These are phyloP conservation scores for Fissipunctia ypsillon DNA, from an alignment of 2,888 invertebrate genomes.

Conservation along the genomic window DNA sequence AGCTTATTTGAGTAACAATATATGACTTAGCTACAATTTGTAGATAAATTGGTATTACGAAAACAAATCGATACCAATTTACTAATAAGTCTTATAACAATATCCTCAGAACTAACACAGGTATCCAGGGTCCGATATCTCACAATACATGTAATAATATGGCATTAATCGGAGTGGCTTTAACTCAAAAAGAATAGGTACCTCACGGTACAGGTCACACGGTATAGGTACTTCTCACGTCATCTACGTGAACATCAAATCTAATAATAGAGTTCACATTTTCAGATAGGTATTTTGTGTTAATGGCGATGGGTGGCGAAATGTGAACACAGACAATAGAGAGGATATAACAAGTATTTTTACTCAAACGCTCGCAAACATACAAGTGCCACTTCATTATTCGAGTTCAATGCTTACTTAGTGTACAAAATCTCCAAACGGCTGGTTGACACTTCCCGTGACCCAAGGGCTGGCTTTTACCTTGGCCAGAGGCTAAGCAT, in stretches of 20 bases:
- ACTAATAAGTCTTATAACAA: conserved; percentile 5
- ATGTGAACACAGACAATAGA: conserved; percentile 50
- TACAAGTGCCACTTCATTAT: background rate
- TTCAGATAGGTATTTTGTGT: conserved; percentile 40
- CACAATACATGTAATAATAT: conserved; percentile 7
- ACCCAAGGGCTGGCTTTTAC: too few species aligned
- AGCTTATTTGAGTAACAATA: background rate
- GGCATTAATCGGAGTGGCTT: conserved; percentile 36
- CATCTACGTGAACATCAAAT: conserved; percentile 32
- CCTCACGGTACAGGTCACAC: too few species aligned
- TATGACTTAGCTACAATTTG: background rate
- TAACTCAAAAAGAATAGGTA: background rate
- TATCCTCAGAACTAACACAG: conserved; percentile 11
- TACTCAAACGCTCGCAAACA: background rate
- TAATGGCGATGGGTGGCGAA: conserved; percentile 41
- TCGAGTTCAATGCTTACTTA: background rate
- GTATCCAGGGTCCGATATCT: conserved; percentile 19
- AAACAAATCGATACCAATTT: background rate
- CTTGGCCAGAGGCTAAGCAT: too few species aligned
- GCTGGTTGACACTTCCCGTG: too few species aligned
- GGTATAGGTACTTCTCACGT: background rate
- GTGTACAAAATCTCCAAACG: too few species aligned
- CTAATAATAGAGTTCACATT: conserved; percentile 60
- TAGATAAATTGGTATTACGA: background rate
- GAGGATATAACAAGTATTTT: conserved; percentile 26